Base-by-base conservation (phyloP, 2,797 vertebrate species). In the Onychomys leucogaster region DNA sequence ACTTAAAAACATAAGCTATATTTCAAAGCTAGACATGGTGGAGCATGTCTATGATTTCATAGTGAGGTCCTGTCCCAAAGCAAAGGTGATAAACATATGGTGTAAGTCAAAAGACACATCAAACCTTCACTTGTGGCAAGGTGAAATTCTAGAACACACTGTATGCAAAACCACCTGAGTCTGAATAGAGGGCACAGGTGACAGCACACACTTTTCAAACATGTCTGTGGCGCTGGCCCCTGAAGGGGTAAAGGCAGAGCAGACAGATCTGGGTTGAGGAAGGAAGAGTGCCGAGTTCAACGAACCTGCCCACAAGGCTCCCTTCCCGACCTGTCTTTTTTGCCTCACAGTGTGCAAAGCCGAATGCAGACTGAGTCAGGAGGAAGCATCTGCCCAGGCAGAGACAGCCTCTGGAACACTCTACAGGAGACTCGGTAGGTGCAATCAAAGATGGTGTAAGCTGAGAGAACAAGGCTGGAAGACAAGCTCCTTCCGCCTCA, bases 101-200 rank as follows among this genome's bases (percentile, higher is more conserved):
- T 89, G 52, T 80, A 86, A 94, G 93, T 90, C 59, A 59, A 71
- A 86, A 76, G 81, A 82, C 49, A 63, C 61, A 95, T 73, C 82
- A 96, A 92, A 85, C 11, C 27, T 83, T 11, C 8, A 78, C 25
- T 34, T 34, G 25, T 1, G 2, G 8, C 41, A 57, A 92, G 41
- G 83, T 96, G 77, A 83, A 94, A 91, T 92, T 91, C 61, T 94
- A 80, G 43, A 96, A 95, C n/a, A 90, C 25, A 85, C 73, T 21
- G 76, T 14, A 55, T 32, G 63, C 82, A 96, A 71, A 89, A 89
- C n/a, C 29, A 23, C 83, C 41, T 13, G 77, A 55, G 78, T 73
- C 43, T 82, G 75, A 94, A 86, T 0, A 43, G 41, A 34, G 52
- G 59, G 43, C 11, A 14, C 2, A 87, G 86, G 52, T 11, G 57